Percentiles rank a stretch among this genome's conserved stretches.
Conservation (phyloP, 2,888 invertebrate genomes). For the Embidobia sp. region DNA sequence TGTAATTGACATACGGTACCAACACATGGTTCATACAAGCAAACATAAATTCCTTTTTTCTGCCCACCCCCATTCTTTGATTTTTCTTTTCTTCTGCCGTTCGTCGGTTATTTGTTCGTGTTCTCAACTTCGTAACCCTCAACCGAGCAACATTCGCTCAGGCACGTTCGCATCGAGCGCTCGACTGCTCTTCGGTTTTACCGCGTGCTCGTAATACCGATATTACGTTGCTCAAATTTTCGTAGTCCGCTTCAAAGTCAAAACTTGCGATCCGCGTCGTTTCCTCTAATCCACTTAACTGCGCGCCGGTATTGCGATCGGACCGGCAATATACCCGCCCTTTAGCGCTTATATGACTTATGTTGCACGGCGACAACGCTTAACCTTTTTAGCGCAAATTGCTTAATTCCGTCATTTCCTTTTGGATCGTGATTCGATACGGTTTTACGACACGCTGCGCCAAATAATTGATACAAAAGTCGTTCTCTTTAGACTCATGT, state of each 20-base stretch:
- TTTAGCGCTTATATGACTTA: constrained; percentile 46
- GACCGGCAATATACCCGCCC: constrained; percentile 40
- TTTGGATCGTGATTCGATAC: constrained; percentile 14
- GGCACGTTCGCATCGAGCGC: constrained; percentile 74
- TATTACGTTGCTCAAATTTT: constrained; percentile 74
- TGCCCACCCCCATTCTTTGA: no score
- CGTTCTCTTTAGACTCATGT: no score
- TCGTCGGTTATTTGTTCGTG: constrained; percentile 55
- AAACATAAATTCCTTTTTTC: no score
- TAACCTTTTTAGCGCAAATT: constrained; percentile 51
- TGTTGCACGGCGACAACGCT: constrained; percentile 33
- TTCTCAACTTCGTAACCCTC: constrained; percentile 46
- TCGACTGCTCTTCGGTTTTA: constrained; percentile 76
- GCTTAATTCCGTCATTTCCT: constrained; percentile 41
- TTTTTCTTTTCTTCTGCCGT: no score
- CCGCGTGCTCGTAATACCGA: constrained; percentile 75
- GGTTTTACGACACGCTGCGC: constrained; percentile 10
- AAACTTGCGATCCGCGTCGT: constrained; percentile 55
- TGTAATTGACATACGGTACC: no score
- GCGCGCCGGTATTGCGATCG: constrained; percentile 38
- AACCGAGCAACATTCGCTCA: constrained; percentile 61
- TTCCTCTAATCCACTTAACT: constrained; percentile 63
- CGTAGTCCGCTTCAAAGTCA: constrained; percentile 60
- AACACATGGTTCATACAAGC: no score
- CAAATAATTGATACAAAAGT: constrained; percentile 26